Evolutionary conservation across 2,888 invertebrate genomes (phyloP).

Genomic region (Laspeyria flexula): DNA sequence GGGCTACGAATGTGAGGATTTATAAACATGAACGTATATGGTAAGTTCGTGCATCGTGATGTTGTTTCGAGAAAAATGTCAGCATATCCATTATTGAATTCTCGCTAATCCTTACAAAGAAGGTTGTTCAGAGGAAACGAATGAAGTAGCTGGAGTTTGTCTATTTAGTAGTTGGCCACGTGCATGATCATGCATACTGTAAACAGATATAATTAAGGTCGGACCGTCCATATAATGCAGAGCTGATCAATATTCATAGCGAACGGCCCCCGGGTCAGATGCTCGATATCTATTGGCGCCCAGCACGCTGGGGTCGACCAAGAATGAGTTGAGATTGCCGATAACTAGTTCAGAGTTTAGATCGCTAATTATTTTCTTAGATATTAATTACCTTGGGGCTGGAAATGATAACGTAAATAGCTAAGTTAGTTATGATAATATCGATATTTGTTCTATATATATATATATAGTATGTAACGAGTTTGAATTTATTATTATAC

Average conservation of each 20-base stretch:
- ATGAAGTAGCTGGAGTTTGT: conserved; percentile 35
- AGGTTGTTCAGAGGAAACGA: conserved; percentile 36
- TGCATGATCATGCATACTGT: conserved; percentile 65
- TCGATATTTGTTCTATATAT: neutral
- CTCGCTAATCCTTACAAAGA: conserved; percentile 15
- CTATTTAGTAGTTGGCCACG: conserved; percentile 42
- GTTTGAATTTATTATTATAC: too few relatives aligned
- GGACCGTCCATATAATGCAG: conserved; percentile 62
- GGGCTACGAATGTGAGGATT: conserved; percentile 11
- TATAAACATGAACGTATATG: conserved; percentile 6
- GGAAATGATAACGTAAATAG: neutral
- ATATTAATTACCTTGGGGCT: conserved; percentile 20
- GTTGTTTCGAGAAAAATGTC: conserved; percentile 14
- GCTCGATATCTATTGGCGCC: conserved; percentile 54
- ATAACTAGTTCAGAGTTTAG: conserved; percentile 41
- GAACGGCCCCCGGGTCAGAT: conserved; percentile 61
- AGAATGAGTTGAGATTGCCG: conserved; percentile 47
- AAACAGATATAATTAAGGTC: conserved; percentile 76
- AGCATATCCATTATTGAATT: conserved; percentile 13
- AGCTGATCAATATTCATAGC: conserved; percentile 70
- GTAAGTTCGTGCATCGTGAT: neutral
- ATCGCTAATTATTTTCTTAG: conserved; percentile 39
- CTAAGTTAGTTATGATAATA: neutral
- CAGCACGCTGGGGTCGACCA: conserved; percentile 40
- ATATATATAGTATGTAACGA: neutral